Percentiles rank a stretch among this genome's conserved stretches.
phyloP scores from a whole-genome alignment of 30 jellyfish, hydroid and myxozoan species.

The Hydractinia symbiolongicarpus region DNA sequence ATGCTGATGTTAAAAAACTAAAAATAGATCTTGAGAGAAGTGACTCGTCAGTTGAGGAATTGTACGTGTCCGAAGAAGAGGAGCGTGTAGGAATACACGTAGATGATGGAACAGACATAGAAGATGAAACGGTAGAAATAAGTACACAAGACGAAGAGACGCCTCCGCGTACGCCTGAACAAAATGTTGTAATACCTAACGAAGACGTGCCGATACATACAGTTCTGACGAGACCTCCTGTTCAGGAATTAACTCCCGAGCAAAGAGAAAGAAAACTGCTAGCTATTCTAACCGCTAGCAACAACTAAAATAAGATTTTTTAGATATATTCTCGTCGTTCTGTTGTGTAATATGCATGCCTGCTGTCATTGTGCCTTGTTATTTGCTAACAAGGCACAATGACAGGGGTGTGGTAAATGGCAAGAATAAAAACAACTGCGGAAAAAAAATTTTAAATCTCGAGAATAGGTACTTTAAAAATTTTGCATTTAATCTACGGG shows the following conservation, averaged over 20 bases:
- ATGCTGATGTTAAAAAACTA: not conserved
- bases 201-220: slow-evolving; percentile 22
- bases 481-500: no score
- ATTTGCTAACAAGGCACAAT: no score
- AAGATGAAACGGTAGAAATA: slow-evolving; percentile 35
- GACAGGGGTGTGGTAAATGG: no score
- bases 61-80: slow-evolving; percentile 32
- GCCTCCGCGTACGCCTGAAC: not conserved
- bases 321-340: no score
- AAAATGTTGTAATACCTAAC: not conserved
- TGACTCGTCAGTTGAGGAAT: slow-evolving; percentile 16
- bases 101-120: slow-evolving; percentile 21
- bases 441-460: no score
- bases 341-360: no score
- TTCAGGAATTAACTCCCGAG: slow-evolving; percentile 15
- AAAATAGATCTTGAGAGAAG: slow-evolving; percentile 10
- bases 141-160: slow-evolving; percentile 23
- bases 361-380: no score
- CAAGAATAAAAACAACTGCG: no score
- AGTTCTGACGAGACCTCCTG: slow-evolving; percentile 7
- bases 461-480: no score
- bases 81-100: slow-evolving; percentile 11
- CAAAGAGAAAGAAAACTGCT: slow-evolving; percentile 22
- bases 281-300: slow-evolving; percentile 21
- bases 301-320: not conserved